Base-by-base conservation (phyloP, 2,888 invertebrate species). In the Deilephila porcellus region DNA sequence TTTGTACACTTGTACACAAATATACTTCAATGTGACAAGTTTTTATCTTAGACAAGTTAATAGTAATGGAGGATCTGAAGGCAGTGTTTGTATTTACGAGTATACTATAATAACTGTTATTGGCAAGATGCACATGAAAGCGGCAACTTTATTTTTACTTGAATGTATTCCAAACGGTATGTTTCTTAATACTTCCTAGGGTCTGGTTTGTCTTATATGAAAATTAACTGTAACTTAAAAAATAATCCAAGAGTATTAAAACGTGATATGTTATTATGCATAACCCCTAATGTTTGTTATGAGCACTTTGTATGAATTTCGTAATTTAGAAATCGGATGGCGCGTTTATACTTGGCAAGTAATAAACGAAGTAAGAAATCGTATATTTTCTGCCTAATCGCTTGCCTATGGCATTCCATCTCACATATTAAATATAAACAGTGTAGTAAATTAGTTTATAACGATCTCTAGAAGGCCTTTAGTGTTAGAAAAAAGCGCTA, bases 31-130 rank as follows among this genome's bases (percentile, higher is more conserved):
- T 45, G 37, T 45, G 37, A 64, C 5, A 20, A 19, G 45, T 25
- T 67, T 52, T 45, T 17, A 25, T 52, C 67, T 67, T 45, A 67
- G 20, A 20, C 20, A 25, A 67, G 25, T 45, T 67, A 52, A 67
- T 25, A 67, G 67, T 67, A 67, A 25, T 67, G 45, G 79, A 83
- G 82, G 79, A 75, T 82, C 80, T 75, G 78, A 84, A 86, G 91
- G 91, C 91, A 91, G 91, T 91, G 90, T 81, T 86, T 82, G 80
- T 78, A 76, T 80, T 78, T 78, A n/a, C n/a, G n/a, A n/a, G n/a
- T n/a, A 79, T 82, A 76, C 75, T 74, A 75, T 78, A 77, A 78
- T 78, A 80, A 80, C 80, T 80, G 74, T 82, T 82, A 85, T 83
- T 85, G 89, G 89, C 89, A 90, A 89, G 89, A 90, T 82, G 81